Evolutionary conservation across 1,140 invertebrate genomes (phyloP), one percentile per base, ranked within the genome.

Genomic region (Eumeta japonica): DNA sequence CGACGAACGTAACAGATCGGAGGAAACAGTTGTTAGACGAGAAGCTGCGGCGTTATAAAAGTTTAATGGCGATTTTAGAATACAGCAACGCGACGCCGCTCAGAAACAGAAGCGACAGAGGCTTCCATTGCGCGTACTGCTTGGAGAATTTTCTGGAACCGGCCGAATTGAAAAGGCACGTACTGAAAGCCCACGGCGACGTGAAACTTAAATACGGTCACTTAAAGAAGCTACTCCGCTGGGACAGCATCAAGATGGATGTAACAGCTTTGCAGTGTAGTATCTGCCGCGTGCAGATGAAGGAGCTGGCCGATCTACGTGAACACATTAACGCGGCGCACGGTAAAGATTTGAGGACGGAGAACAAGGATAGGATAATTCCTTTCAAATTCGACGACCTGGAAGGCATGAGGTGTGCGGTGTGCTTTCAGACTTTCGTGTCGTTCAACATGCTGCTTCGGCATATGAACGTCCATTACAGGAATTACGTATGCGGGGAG

Each of bases 291-390:
- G 39, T 28, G 32, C 37, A 31, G 11, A 29, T 55, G 2, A 40
- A 48, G 2, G 41, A 16, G 3, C 16, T 63, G 9, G 41, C 52
- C 16, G 36, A 28, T 0, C 20, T 72, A 10, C 67, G 67, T 19
- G 52, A 43, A 3, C 67, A 72, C 38, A 16, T 72, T 0, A 48
- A 16, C 0, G 51, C 44, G 5, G 43, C 56, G 15, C 67, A 72
- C 24, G 43, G 55, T 10, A 48, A 65, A 0, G 58, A 61, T 31
- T 72, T 72, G 13, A 60, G 58, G 37, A 32, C 52, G 0, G 64
- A 66, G 17, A 35, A 64, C 0, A 52, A 61, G 10, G 63, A 72
- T 30, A 67, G 64, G 32, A 58, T 72, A 0, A 19, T 70, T 19
- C 64, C 68, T 24, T 58, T 58, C 28, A 58, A 52, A 39, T 63